phyloP scores from a whole-genome alignment of 2,888 invertebrate genomes.

The Drosophila pseudotakahashii region DNA sequence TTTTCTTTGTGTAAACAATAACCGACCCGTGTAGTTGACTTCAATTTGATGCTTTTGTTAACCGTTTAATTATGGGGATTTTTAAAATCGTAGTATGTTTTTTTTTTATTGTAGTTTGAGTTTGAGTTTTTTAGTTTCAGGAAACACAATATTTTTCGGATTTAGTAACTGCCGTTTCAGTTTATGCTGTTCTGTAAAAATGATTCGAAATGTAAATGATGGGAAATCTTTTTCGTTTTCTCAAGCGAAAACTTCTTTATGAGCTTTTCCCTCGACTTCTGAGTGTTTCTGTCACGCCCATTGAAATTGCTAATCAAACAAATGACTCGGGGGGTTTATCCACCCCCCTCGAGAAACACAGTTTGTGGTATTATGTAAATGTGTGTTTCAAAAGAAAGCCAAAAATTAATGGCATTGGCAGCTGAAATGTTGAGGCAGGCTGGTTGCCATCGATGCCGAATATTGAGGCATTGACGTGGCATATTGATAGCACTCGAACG shows the following conservation, averaged over 20 bases:
- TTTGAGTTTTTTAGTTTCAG: constrained; percentile 46
- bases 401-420: constrained; percentile 74
- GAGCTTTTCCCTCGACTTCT: constrained; percentile 25
- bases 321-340: constrained; percentile 37
- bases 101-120: constrained; percentile 50
- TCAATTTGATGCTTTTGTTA: constrained; percentile 29
- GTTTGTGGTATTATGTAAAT: constrained; percentile 67
- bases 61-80: constrained; percentile 17
- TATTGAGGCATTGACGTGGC: constrained; percentile 57
- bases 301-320: constrained; percentile 64
- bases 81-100: constrained; percentile 57
- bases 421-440: constrained; percentile 30
- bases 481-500: constrained; percentile 60
- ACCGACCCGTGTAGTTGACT: constrained; percentile 36
- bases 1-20: constrained; percentile 20
- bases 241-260: constrained; percentile 22
- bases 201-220: neutral
- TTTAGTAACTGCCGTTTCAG: constrained; percentile 26
- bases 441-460: constrained; percentile 46
- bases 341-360: neutral
- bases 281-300: constrained; percentile 46
- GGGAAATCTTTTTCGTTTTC: neutral
- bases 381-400: constrained; percentile 47
- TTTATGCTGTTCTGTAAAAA: constrained; percentile 27
- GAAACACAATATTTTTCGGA: constrained; percentile 52